These are phyloP conservation scores for Sturmia bella DNA, from an alignment of 2,888 invertebrate genomes.

Conservation along the genomic window DNA sequence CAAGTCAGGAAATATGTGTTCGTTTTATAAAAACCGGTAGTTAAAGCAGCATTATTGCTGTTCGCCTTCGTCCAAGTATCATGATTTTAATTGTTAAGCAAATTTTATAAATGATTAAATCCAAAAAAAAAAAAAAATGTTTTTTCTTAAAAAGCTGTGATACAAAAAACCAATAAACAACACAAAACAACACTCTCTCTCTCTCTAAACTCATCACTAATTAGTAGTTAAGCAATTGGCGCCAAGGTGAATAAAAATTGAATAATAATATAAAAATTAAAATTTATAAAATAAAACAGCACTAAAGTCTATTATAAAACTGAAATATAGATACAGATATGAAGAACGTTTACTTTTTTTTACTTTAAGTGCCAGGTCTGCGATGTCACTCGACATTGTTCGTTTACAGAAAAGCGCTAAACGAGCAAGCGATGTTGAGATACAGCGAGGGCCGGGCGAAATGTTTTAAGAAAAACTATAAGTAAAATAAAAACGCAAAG, in stretches of 20 bases:
- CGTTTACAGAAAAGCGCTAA: too few relatives aligned
- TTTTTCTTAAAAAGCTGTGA: constrained; percentile 57
- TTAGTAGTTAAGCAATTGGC: constrained; percentile 34
- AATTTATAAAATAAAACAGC: neutral
- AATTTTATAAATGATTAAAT: neutral
- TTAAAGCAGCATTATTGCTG: too few relatives aligned
- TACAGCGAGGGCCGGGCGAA: too few relatives aligned
- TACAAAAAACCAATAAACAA: constrained; percentile 51
- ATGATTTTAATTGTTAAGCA: neutral
- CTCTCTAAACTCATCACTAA: constrained; percentile 6
- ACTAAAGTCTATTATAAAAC: neutral
- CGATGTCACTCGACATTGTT: too few relatives aligned
- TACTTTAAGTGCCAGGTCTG: too few relatives aligned
- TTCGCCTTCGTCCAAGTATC: too few relatives aligned
- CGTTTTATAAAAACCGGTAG: too few relatives aligned
- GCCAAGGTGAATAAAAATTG: constrained; percentile 19
- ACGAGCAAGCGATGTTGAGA: too few relatives aligned
- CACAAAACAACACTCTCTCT: constrained; percentile 16
- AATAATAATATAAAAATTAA: too few relatives aligned
- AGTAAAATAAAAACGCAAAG: too few relatives aligned
- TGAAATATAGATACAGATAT: neutral
- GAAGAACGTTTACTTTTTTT: constrained; percentile 5
- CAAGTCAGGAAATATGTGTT: too few relatives aligned
- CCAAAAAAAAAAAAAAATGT: neutral
- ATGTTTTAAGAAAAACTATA: too few relatives aligned